phyloP scores from a whole-genome alignment of 2,888 invertebrate genomes.

The Andricus curvator region DNA sequence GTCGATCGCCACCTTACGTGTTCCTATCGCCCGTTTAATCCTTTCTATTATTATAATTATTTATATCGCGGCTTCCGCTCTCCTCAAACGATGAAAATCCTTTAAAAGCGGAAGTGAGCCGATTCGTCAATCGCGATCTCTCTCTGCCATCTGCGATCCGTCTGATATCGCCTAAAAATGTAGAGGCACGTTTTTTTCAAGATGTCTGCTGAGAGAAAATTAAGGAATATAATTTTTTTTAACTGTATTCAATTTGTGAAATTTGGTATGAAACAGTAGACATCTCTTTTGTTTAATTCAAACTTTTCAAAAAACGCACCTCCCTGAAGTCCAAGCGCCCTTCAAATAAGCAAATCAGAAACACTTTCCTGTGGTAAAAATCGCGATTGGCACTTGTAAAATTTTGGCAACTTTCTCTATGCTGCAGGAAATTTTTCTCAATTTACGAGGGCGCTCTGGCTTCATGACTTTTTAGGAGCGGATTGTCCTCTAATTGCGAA shows the following conservation, averaged over 20 bases:
- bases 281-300: background rate
- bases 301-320: slow-evolving; percentile 1
- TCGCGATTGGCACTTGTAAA: slow-evolving; percentile 24
- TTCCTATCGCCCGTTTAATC: slow-evolving; percentile 52
- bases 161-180: background rate
- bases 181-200: background rate
- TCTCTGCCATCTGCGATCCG: background rate
- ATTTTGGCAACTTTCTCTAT: slow-evolving; percentile 16
- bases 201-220: background rate
- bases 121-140: slow-evolving; percentile 14
- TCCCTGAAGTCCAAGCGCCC: background rate
- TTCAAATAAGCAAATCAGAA: slow-evolving; percentile 15
- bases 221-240: background rate
- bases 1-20: slow-evolving; percentile 57
- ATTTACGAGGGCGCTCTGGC: background rate
- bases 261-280: background rate
- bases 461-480: background rate
- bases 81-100: slow-evolving; percentile 21
- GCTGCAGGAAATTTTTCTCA: background rate
- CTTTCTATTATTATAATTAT: slow-evolving; percentile 42
- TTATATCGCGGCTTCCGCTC: slow-evolving; percentile 44
- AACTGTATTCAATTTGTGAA: background rate
- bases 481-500: slow-evolving; percentile 7
- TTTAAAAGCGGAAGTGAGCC: background rate
- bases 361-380: background rate